Evolutionary conservation across 2,113 vertebrate species (phyloP), one percentile per base, ranked within the genome.

Genomic region (Sorex araneus): DNA sequence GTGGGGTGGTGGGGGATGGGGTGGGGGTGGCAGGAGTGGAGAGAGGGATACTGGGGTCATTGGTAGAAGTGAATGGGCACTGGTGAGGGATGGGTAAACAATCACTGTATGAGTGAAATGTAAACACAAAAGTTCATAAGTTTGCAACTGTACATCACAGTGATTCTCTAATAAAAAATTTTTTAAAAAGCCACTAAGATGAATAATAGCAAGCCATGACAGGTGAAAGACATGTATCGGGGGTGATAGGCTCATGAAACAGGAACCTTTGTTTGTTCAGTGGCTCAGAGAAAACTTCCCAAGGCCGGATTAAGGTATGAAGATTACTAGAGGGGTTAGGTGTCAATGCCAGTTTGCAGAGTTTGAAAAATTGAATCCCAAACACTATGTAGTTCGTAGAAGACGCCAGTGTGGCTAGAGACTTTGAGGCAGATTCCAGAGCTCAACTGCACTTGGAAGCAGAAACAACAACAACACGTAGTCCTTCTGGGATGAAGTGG

Each of bases 351-450:
- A 34, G 9, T 60, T 79, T 50, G 3, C 3, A 19, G 36, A 30
- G 28, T 79, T 88, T 76, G 36, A 50, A 89, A 94, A 87, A 77
- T 7, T 40, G 32, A 50, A 54, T 54, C 12, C 54, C 13, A 19
- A 54, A 54, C 13, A 60, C 15, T 79, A 75, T 54, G 30, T 47
- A 90, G 16, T 57, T 73, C 74, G 34, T 47, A 50, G 47, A 47
- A 32, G 86, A 79, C n/a, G n/a, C 6, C 30, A 27, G 4, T 4
- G 16, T 67, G 78, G n/a, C 75, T 86, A 3, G 36, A 90, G 28
- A 92, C 27, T 89, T 60, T 27, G 47, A 82, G 79, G 34, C 34
- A 86, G 3, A 30, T 66, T 76, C 15, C 36, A 34, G 77, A n/a
- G 12, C 25, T 50, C 82, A 15, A 23, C 57, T 57, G 67, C 8